A percentile compares a stretch with the other conserved stretches of the same genome.
These are phyloP conservation scores for Autographa pulchrina DNA, from an alignment of 2,888 invertebrate species.

Conservation along the genomic window DNA sequence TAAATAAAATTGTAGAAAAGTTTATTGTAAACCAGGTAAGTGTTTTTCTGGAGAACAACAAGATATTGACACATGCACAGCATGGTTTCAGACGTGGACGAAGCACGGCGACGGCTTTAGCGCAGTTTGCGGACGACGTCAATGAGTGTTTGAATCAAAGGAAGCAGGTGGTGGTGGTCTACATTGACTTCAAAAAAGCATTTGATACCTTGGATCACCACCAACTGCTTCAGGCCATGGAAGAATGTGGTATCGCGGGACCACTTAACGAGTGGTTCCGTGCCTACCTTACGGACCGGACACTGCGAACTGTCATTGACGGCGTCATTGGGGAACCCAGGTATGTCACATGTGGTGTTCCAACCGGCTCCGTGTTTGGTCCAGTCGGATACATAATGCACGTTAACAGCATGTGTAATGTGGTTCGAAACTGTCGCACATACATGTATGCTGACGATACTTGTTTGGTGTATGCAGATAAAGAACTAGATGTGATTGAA, in stretches of 20 bases:
- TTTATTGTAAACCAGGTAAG: slow-evolving; percentile 9
- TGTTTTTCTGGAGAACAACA: neutral
- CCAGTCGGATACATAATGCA: slow-evolving; percentile 10
- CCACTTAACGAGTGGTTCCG: slow-evolving; percentile 18
- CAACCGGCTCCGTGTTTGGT: slow-evolving; percentile 14
- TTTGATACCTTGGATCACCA: slow-evolving; percentile 19
- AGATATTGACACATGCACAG: slow-evolving; percentile 5
- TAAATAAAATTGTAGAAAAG: slow-evolving; percentile 18
- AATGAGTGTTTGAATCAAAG: slow-evolving; percentile 3
- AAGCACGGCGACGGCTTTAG: slow-evolving; percentile 13
- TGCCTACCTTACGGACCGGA: neutral
- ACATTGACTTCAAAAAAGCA: slow-evolving; percentile 22
- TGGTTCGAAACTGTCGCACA: slow-evolving; percentile 7
- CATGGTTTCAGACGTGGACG: slow-evolving; percentile 17
- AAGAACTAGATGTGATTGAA: slow-evolving; percentile 12
- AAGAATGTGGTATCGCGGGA: slow-evolving; percentile 19
- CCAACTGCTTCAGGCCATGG: neutral
- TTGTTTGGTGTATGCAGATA: slow-evolving; percentile 10
- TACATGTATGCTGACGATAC: slow-evolving; percentile 20
- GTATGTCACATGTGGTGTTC: slow-evolving; percentile 5
- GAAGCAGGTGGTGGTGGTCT: slow-evolving; percentile 18
- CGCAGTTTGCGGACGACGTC: slow-evolving; percentile 13
- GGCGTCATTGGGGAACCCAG: slow-evolving; percentile 6
- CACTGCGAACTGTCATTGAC: neutral
- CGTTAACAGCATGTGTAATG: slow-evolving; percentile 16